Percentiles rank a stretch among this genome's conserved stretches.
Conservation (phyloP, 2,888 invertebrate species). For the Acleris holmiana region DNA sequence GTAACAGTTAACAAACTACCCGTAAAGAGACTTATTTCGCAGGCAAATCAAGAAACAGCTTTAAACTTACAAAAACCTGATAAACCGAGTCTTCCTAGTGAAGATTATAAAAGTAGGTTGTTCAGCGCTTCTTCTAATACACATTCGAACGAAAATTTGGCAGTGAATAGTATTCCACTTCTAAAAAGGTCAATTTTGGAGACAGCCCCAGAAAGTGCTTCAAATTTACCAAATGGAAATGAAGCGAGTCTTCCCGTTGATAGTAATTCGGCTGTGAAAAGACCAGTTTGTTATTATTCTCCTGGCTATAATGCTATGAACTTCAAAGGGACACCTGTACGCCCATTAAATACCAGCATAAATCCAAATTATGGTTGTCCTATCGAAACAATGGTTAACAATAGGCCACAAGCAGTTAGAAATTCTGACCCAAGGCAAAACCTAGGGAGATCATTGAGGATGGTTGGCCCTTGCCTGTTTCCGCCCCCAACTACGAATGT, state of each 20-base stretch:
- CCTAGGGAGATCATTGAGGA: not conserved
- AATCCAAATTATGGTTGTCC: not conserved
- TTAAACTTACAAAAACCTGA: no score
- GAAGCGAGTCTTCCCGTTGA: not conserved
- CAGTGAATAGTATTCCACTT: not conserved
- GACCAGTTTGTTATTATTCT: not conserved
- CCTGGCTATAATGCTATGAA: not conserved
- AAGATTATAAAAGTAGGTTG: no score
- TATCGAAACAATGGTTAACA: conserved; percentile 17
- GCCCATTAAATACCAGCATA: not conserved
- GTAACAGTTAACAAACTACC: no score
- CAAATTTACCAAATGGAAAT: no score
- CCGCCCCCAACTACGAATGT: not conserved
- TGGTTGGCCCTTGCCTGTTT: not conserved
- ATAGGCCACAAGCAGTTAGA: not conserved
- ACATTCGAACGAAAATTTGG: not conserved
- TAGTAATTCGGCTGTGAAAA: not conserved
- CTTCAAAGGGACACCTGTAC: not conserved
- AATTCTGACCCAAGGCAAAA: not conserved
- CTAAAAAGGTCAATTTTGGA: not conserved
- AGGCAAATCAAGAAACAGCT: no score
- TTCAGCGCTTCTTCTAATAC: not conserved
- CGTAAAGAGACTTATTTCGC: no score
- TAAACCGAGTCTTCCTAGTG: no score
- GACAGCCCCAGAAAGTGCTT: no score